A percentile compares a stretch with the other conserved stretches of the same genome.
Conservation (phyloP, 2,888 invertebrate genomes). For the Lasioglossum lativentre region DNA sequence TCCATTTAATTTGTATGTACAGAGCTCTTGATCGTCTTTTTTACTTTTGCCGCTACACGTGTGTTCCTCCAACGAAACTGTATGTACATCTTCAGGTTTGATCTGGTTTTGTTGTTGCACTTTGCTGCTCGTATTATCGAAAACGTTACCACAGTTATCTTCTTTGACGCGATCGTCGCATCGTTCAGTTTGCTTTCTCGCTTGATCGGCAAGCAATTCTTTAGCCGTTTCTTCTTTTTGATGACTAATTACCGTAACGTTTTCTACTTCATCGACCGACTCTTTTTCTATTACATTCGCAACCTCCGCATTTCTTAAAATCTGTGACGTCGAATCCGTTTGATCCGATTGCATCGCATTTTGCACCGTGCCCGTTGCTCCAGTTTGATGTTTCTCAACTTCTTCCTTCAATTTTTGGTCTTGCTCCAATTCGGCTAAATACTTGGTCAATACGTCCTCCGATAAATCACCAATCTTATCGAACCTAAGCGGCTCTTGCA, state of each 20-base stretch:
- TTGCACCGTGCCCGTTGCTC: constrained; percentile 51
- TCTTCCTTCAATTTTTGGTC: constrained; percentile 77
- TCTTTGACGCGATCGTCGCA: constrained; percentile 65
- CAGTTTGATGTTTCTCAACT: constrained; percentile 20
- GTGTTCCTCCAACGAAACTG: not conserved
- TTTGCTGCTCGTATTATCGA: constrained; percentile 8
- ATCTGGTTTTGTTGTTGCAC: constrained; percentile 4
- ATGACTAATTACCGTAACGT: constrained; percentile 78
- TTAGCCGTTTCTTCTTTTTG: constrained; percentile 63
- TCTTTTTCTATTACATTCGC: constrained; percentile 76
- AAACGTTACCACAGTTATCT: constrained; percentile 19
- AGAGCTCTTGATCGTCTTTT: constrained; percentile 27
- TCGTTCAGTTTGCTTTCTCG: constrained; percentile 67
- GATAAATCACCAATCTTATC: constrained; percentile 81
- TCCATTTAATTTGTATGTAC: constrained; percentile 31
- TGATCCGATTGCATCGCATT: constrained; percentile 20
- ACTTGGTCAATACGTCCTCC: constrained; percentile 83
- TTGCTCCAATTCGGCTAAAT: constrained; percentile 83
- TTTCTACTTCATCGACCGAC: constrained; percentile 77
- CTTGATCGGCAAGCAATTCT: constrained; percentile 72
- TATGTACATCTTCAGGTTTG: constrained; percentile 8
- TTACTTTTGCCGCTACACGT: constrained; percentile 9
- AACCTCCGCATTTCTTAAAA: constrained; percentile 78
- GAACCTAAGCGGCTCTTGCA: constrained; percentile 75
- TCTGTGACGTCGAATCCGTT: constrained; percentile 77